Base-by-base conservation (phyloP, 1,140 invertebrate species). In the Portunus trituberculatus region DNA sequence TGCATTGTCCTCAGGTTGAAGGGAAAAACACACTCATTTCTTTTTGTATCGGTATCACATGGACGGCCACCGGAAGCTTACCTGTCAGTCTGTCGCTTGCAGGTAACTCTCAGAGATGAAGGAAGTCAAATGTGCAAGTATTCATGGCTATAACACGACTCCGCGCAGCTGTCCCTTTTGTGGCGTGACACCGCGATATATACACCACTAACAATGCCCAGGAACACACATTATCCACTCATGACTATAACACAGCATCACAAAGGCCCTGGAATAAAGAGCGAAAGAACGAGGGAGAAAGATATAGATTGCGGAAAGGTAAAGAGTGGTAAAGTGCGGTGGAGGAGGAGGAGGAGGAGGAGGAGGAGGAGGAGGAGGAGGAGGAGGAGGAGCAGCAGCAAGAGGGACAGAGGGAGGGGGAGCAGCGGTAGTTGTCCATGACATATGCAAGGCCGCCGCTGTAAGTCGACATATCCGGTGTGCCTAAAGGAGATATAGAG, bases 381-480 rank as follows among this genome's bases (percentile, higher is more conserved):
- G 52, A 59, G 10, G 52, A 59, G 52, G 16, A 10, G 12, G 52
- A 59, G 28, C 31, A 48, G 28, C 7, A 48, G 32, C 0, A 31
- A 6, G 67, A 45, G 31, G 32, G 4, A n/a, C 4, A 32, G 39
- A 87, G 25, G 8, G 82, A 46, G 28, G 32, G 48, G 31, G 14
- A 45, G 4, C 67, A 86, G 28, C 4, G 52, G 12, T 29, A 92
- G 52, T 12, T 59, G 39, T 6, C 52, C 20, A 20, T 76, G 67
- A 76, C 67, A 52, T 45, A 39, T 45, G 16, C 39, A 52, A 48
- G 88, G 88, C 25, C 67, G n/a, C 25, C 12, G 20, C 67, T n/a
- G n/a, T 76, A 76, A 76, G 67, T 76, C 67, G 67, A n/a, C 67
- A 76, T n/a, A 76, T 76, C 67, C 67, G 67, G 67, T 76, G 67